Evolutionary conservation across 1,140 invertebrate species (phyloP).

Genomic region (Lerema accius): DNA sequence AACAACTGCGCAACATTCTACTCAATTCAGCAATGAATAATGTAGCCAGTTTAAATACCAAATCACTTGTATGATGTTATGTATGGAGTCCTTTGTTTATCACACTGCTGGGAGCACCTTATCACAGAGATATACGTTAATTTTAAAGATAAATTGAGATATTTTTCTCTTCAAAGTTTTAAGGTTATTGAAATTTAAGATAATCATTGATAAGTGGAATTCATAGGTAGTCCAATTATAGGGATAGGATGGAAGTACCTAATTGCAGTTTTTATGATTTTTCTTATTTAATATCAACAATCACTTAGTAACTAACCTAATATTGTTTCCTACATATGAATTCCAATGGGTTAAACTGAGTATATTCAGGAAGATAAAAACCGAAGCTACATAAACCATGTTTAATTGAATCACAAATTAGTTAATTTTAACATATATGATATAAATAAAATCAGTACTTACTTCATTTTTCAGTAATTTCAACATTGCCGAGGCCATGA

Average conservation of each 20-base stretch:
- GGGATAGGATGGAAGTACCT: no score
- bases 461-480: slow-evolving; percentile 76
- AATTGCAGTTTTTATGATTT: no score
- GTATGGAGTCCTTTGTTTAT: slow-evolving; percentile 15
- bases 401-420: no score
- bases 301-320: no score
- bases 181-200: neutral
- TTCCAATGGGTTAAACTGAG: no score
- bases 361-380: no score
- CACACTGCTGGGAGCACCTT: neutral
- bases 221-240: no score
- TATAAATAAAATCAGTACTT: slow-evolving; percentile 43
- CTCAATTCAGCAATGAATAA: slow-evolving; percentile 57
- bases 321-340: no score
- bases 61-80: slow-evolving; percentile 63
- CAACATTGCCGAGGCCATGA: slow-evolving; percentile 68
- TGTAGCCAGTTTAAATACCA: slow-evolving; percentile 71
- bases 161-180: neutral
- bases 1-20: slow-evolving; percentile 60
- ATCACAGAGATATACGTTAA: neutral
- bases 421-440: no score
- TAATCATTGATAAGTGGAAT: no score
- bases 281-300: no score
- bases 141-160: neutral
- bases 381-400: no score